These are phyloP conservation scores for Apis florea DNA, from an alignment of 1,140 invertebrate species.

Conservation along the genomic window DNA sequence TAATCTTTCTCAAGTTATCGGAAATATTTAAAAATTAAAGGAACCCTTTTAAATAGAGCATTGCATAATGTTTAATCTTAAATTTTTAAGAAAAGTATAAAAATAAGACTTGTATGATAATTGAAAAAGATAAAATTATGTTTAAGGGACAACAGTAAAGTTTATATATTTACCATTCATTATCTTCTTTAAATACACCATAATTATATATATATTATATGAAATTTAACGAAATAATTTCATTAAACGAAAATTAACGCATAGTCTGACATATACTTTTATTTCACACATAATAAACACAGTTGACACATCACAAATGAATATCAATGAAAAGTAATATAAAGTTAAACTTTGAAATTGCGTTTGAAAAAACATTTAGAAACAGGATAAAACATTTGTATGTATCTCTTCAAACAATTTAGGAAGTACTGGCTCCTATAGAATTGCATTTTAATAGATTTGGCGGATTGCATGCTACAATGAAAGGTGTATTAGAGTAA, in stretches of 20 bases:
- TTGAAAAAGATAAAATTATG: neutral
- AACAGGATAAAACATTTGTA: neutral
- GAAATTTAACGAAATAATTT: neutral
- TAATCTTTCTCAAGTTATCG: too few species aligned
- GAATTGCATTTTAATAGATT: conserved; percentile 59
- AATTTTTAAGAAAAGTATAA: neutral
- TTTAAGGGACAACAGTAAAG: neutral
- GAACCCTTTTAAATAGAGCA: too few species aligned
- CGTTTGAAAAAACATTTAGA: too few species aligned
- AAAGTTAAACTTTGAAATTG: neutral
- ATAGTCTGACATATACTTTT: neutral
- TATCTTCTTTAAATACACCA: neutral
- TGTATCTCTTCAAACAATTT: conserved; percentile 9
- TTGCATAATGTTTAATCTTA: neutral
- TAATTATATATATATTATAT: neutral
- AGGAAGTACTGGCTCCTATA: conserved; percentile 41
- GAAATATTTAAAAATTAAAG: too few species aligned
- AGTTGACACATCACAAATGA: neutral
- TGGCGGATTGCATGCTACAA: conserved; percentile 55
- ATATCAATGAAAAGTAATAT: neutral
- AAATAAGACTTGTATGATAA: neutral
- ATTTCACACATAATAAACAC: neutral
- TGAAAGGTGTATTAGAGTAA: conserved; percentile 42
- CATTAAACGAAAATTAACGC: neutral
- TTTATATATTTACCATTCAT: neutral